Conservation (phyloP, 2,113 vertebrate species). For the Cavia aperea region DNA sequence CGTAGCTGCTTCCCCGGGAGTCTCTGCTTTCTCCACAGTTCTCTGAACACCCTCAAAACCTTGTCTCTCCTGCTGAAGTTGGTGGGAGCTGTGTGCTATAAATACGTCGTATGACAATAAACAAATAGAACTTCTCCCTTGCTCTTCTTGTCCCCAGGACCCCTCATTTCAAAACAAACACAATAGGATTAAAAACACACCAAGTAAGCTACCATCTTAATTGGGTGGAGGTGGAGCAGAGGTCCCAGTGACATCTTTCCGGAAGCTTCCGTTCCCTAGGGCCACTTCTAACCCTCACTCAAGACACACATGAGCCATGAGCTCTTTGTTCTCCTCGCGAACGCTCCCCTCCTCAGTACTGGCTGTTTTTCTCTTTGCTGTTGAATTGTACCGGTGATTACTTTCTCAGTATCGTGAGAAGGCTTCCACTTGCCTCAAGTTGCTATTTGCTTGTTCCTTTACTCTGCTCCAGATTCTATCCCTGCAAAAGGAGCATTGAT, state of each 20-base stretch:
- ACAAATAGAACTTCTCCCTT: slow-evolving; percentile 36
- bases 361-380: not conserved
- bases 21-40: not conserved
- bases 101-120: not conserved
- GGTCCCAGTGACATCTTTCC: slow-evolving; percentile 44
- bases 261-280: not conserved
- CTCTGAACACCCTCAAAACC: not conserved
- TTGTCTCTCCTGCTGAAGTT: not conserved
- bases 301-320: not conserved
- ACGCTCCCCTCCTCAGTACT: not conserved
- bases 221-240: slow-evolving; percentile 56
- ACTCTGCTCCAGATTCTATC: not conserved
- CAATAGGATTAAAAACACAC: slow-evolving; percentile 56
- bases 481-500: not conserved
- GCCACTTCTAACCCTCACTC: not conserved
- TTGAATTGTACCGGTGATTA: not conserved
- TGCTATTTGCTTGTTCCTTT: not conserved
- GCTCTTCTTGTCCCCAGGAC: slow-evolving; percentile 24
- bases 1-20: not conserved
- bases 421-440: not conserved
- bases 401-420: not conserved
- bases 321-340: not conserved
- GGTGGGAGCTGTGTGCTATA: not conserved
- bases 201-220: slow-evolving; percentile 66
- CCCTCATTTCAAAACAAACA: slow-evolving; percentile 64